Conservation (phyloP, 2,797 vertebrate genomes). For the Paramormyrops hopkinsi region DNA sequence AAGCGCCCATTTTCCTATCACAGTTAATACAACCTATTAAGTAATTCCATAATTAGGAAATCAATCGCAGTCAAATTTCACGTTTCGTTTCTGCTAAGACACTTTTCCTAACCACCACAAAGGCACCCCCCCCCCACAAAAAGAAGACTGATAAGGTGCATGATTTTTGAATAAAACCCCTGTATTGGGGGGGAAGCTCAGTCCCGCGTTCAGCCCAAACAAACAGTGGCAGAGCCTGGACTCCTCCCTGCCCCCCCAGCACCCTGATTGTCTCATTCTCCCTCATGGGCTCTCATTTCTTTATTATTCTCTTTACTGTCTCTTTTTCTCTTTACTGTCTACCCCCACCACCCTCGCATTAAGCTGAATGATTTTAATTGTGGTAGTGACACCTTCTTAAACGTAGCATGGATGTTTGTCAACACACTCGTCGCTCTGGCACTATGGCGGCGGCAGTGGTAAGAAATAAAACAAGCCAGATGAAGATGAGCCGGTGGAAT, state of each 20-base stretch:
- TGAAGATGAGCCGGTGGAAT: background rate
- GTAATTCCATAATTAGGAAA: background rate
- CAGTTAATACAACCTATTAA: background rate
- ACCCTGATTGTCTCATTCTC: background rate
- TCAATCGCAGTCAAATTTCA: constrained; percentile 2
- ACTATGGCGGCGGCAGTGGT: background rate
- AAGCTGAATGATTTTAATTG: background rate
- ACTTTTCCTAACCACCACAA: background rate
- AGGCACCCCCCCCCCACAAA: background rate
- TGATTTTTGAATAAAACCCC: background rate
- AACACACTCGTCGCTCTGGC: background rate
- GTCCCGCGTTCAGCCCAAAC: background rate
- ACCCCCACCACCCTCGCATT: background rate
- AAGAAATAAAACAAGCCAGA: background rate
- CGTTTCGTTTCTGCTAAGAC: background rate
- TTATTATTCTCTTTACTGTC: background rate
- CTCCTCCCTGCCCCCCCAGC: background rate
- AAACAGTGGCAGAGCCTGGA: background rate
- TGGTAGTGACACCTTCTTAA: background rate
- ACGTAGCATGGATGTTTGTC: background rate
- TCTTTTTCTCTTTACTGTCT: background rate
- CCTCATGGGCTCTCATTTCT: background rate
- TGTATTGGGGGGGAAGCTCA: background rate
- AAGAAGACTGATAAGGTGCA: background rate
- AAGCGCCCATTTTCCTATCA: background rate